phyloP scores from a whole-genome alignment of 2,888 invertebrate species.

The Choristoneura rosaceana region DNA sequence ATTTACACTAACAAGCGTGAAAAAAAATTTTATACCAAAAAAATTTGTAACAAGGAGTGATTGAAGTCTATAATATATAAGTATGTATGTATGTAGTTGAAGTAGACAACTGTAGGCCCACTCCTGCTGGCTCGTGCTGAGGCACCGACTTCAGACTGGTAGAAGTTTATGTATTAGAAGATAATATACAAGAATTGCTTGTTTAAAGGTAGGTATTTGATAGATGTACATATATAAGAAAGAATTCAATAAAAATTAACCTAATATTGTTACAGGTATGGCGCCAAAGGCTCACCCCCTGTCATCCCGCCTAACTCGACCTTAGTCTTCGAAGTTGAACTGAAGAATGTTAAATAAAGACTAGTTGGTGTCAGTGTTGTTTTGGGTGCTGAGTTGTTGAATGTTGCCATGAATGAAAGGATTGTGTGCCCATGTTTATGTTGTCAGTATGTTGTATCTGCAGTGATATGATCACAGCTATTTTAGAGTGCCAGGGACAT shows the following conservation, averaged over 20 bases:
- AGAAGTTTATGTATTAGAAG: too few relatives aligned
- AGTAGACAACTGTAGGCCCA: too few relatives aligned
- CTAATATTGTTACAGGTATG: constrained; percentile 84
- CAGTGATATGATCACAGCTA: constrained; percentile 36
- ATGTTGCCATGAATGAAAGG: constrained; percentile 41
- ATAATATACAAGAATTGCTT: too few relatives aligned
- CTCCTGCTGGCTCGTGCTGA: too few relatives aligned
- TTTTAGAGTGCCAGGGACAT: not conserved
- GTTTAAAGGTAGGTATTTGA: too few relatives aligned
- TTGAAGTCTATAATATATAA: too few relatives aligned
- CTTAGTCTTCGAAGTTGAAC: constrained; percentile 95
- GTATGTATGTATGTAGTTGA: too few relatives aligned
- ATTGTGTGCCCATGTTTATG: constrained; percentile 31
- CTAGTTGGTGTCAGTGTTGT: constrained; percentile 53
- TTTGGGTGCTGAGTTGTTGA: constrained; percentile 40
- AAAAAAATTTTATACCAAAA: too few relatives aligned
- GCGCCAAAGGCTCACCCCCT: constrained; percentile 91
- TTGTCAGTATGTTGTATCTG: constrained; percentile 51
- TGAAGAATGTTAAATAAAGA: constrained; percentile 90
- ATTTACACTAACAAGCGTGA: too few relatives aligned
- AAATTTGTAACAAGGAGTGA: too few relatives aligned
- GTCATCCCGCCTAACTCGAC: constrained; percentile 95
- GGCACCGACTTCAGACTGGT: too few relatives aligned
- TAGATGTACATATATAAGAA: too few relatives aligned
- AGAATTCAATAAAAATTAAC: not conserved